Percentiles rank a stretch among this genome's conserved stretches.
These are phyloP conservation scores for Aptenodytes forsteri DNA, from an alignment of 2,113 vertebrate species.

Conservation along the genomic window DNA sequence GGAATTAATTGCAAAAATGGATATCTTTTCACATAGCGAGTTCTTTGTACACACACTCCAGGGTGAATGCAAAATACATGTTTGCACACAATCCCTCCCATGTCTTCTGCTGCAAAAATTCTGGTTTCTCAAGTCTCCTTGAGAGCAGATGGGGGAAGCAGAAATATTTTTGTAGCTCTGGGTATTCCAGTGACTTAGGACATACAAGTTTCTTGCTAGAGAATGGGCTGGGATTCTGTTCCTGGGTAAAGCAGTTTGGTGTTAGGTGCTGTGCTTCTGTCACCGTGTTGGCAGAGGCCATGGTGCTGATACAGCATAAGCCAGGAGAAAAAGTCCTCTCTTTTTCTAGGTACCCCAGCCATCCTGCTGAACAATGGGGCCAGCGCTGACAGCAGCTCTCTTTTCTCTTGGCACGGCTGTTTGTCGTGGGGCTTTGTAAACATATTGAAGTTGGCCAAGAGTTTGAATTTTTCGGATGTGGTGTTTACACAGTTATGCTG, in stretches of 20 bases:
- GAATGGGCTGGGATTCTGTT: neutral
- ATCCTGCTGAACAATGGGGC: neutral
- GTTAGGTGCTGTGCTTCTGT: neutral
- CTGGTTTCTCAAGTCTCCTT: neutral
- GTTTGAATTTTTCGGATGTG: neutral
- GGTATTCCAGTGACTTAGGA: neutral
- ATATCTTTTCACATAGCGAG: fast-evolving
- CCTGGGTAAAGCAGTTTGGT: neutral
- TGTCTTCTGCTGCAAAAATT: neutral
- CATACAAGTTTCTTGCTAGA: neutral
- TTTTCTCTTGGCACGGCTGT: neutral
- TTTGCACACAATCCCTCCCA: neutral
- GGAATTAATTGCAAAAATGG: neutral
- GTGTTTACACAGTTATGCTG: neutral
- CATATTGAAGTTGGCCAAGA: neutral
- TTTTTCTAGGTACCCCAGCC: neutral
- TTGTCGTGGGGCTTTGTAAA: neutral
- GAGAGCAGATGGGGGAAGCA: neutral
- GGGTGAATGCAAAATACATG: neutral
- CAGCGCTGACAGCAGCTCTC: neutral
- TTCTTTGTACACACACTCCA: fast-evolving
- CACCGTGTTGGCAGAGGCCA: fast-evolving
- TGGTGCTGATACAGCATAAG: neutral
- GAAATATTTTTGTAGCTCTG: neutral
- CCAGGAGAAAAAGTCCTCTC: neutral